A percentile compares a stretch with the other conserved stretches of the same genome.
These are phyloP conservation scores for Sinohyriopsis cumingii DNA, from an alignment of 2,888 invertebrate species.

Conservation along the genomic window DNA sequence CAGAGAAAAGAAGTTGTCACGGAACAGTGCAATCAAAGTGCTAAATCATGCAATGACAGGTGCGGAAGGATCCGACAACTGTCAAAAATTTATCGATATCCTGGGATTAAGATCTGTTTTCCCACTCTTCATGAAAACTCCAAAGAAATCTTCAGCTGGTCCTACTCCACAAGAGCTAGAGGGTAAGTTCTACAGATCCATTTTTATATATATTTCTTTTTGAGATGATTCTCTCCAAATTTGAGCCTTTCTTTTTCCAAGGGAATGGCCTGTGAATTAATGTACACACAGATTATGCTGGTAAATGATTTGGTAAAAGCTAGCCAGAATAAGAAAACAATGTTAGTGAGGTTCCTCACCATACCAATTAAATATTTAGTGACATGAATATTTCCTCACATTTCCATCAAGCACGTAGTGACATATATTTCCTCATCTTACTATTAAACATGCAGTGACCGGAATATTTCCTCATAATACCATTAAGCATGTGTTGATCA, in stretches of 20 bases:
- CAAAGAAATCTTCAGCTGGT: slow-evolving; percentile 78
- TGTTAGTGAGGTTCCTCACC: too few relatives aligned
- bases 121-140: slow-evolving; percentile 99
- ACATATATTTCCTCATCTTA: too few relatives aligned
- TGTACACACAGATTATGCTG: too few relatives aligned
- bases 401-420: too few relatives aligned
- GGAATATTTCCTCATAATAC: too few relatives aligned
- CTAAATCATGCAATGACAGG: slow-evolving; percentile 98
- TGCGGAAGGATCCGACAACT: slow-evolving; percentile 91
- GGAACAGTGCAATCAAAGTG: slow-evolving; percentile 96
- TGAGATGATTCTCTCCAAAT: background rate
- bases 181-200: slow-evolving; percentile 73
- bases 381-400: too few relatives aligned
- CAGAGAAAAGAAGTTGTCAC: slow-evolving; percentile 88
- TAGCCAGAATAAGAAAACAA: too few relatives aligned
- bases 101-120: slow-evolving; percentile 94
- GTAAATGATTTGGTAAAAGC: too few relatives aligned
- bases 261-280: too few relatives aligned
- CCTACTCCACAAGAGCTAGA: slow-evolving; percentile 86
- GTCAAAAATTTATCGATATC: slow-evolving; percentile 97
- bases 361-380: too few relatives aligned
- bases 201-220: background rate
- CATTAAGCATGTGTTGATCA: too few relatives aligned
- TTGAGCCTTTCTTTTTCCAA: background rate
- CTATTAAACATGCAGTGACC: too few relatives aligned